These are phyloP conservation scores for Proisotoma minuta DNA, from an alignment of 2,888 invertebrate species.

Conservation along the genomic window DNA sequence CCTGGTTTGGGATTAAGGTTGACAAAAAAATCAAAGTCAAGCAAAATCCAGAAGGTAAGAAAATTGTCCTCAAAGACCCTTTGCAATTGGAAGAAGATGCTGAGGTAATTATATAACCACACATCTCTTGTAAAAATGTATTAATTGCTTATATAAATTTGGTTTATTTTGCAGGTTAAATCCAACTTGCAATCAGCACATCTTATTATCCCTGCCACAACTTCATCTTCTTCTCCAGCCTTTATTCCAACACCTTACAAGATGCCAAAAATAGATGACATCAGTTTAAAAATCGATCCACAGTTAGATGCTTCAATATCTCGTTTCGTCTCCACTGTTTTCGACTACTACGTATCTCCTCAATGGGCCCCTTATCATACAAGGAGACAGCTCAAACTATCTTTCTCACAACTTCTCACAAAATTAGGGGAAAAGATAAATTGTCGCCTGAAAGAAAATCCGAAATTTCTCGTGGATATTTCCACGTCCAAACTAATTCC, in stretches of 20 bases:
- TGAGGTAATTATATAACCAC: too few relatives aligned
- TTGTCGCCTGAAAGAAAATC: constrained; percentile 16
- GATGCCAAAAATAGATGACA: constrained; percentile 12
- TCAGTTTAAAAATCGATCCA: constrained; percentile 34
- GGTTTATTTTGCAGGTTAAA: neutral
- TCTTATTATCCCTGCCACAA: constrained; percentile 17
- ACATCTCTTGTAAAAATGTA: too few relatives aligned
- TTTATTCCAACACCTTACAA: constrained; percentile 22
- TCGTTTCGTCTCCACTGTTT: constrained; percentile 33
- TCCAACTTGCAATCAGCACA: neutral
- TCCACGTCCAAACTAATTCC: constrained; percentile 28
- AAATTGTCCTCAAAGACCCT: neutral
- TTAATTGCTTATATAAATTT: too few relatives aligned
- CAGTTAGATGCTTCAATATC: constrained; percentile 40
- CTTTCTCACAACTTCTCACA: constrained; percentile 36
- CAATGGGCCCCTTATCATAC: constrained; percentile 45
- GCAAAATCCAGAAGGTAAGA: too few relatives aligned
- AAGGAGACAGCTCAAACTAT: constrained; percentile 33
- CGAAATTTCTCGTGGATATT: constrained; percentile 15
- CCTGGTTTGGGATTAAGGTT: too few relatives aligned
- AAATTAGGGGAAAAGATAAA: constrained; percentile 27
- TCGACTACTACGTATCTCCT: constrained; percentile 38
- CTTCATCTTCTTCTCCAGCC: constrained; percentile 11
- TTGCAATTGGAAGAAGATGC: too few relatives aligned
- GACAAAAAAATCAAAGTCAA: too few relatives aligned